These are phyloP conservation scores for Cephus pygmeus DNA, from an alignment of 2,888 invertebrate genomes.

Conservation along the genomic window DNA sequence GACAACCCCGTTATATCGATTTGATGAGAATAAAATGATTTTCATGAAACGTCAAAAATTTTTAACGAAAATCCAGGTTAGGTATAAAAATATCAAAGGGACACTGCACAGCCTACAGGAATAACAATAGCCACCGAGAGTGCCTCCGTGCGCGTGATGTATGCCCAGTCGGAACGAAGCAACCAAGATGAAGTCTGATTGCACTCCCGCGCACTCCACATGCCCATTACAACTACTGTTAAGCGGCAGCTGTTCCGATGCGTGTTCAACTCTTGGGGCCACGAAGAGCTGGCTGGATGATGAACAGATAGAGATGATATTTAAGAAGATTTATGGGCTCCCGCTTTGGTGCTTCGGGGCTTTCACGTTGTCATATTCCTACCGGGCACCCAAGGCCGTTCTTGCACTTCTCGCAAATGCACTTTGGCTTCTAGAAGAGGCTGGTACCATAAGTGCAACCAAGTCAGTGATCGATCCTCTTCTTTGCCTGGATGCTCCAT, in stretches of 20 bases:
- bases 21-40: not conserved
- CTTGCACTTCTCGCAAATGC: not conserved
- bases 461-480: not conserved
- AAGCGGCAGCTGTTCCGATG: conserved; percentile 48
- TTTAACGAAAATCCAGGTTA: not conserved
- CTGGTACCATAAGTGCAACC: not conserved
- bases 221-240: conserved; percentile 57
- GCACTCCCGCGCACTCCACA: conserved; percentile 55
- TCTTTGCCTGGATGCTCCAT: not conserved
- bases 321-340: conserved; percentile 57
- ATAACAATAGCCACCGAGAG: not conserved
- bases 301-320: conserved; percentile 54
- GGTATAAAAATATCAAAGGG: not conserved
- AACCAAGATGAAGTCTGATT: conserved; percentile 58
- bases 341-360: conserved; percentile 29
- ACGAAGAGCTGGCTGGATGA: conserved; percentile 32
- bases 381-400: not conserved
- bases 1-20: no score
- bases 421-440: not conserved
- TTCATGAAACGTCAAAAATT: not conserved
- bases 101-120: not conserved
- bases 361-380: conserved; percentile 27
- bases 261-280: conserved; percentile 14
- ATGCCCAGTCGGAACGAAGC: conserved; percentile 37
- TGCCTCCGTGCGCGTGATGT: conserved; percentile 32